phyloP scores from a whole-genome alignment of 2,113 vertebrate species.

The Alaudala cheleensis region DNA sequence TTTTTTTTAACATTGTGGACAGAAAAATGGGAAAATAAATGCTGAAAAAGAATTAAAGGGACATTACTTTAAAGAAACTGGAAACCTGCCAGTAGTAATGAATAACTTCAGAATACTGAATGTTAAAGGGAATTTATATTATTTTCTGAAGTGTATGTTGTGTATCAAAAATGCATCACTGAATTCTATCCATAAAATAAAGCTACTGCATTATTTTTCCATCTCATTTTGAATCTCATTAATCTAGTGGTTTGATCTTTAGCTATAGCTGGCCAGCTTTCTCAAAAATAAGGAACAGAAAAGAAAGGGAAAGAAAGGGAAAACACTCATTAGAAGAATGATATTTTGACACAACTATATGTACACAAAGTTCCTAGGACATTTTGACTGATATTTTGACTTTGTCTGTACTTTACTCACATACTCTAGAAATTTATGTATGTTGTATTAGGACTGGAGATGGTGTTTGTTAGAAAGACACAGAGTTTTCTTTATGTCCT shows the following conservation, averaged over 20 bases:
- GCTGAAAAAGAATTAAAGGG: not conserved
- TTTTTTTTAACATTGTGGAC: accelerated
- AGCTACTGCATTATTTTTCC: not conserved
- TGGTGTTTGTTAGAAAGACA: not conserved
- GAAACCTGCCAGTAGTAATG: not conserved
- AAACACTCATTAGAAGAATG: not conserved
- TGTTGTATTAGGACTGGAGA: not conserved
- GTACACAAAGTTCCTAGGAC: not conserved
- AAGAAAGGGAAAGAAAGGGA: not conserved
- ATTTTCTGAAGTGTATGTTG: not conserved
- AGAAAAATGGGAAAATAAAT: not conserved
- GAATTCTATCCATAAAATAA: not conserved
- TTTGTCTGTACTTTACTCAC: not conserved
- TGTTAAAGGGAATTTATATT: not conserved
- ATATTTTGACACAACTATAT: not conserved
- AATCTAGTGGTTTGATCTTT: not conserved
- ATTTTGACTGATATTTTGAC: not conserved
- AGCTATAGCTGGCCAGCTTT: not conserved
- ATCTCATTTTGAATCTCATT: not conserved
- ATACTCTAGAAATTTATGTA: not conserved
- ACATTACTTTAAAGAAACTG: not conserved
- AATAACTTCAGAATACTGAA: not conserved
- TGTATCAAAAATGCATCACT: not conserved
- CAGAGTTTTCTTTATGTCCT: not conserved
- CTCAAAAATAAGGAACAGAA: not conserved